These are phyloP conservation scores for Merluccius polli DNA, from an alignment of 2,797 vertebrate species.

Conservation along the genomic window DNA sequence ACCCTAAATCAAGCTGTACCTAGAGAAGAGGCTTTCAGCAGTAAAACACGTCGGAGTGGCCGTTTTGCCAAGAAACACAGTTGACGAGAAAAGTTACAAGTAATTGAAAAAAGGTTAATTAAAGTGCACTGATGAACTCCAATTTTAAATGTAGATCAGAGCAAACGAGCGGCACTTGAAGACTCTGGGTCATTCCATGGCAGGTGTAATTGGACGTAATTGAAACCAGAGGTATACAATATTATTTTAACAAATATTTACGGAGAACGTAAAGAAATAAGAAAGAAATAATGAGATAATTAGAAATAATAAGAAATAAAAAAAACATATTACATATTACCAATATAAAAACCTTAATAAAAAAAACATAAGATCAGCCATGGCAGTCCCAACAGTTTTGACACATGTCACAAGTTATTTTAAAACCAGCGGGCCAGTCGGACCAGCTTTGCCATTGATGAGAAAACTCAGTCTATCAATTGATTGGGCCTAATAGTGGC, in stretches of 20 bases:
- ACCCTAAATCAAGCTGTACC: too few relatives aligned
- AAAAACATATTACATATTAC: too few relatives aligned
- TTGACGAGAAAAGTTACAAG: not conserved
- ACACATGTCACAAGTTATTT: too few relatives aligned
- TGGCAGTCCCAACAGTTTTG: too few relatives aligned
- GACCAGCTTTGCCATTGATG: not conserved
- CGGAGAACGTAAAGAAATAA: conserved; percentile 11
- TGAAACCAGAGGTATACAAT: conserved; percentile 19
- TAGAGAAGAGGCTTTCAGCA: too few relatives aligned
- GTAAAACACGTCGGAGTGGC: not conserved
- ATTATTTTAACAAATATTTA: conserved; percentile 19
- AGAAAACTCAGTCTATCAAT: conserved; percentile 43
- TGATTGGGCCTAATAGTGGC: conserved; percentile 49
- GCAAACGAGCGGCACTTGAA: not conserved
- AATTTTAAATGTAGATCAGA: conserved; percentile 1
- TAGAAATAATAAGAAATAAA: not conserved
- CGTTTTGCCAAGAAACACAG: not conserved
- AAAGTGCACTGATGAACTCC: too few relatives aligned
- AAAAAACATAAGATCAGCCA: not conserved
- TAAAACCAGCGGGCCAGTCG: not conserved
- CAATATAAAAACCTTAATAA: not conserved
- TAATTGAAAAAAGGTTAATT: not conserved
- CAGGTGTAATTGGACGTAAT: conserved; percentile 25
- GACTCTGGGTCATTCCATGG: conserved; percentile 6
- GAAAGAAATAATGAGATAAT: not conserved